phyloP scores from a whole-genome alignment of 2,797 vertebrate species.

The Phrynocephalus vlangalii region DNA sequence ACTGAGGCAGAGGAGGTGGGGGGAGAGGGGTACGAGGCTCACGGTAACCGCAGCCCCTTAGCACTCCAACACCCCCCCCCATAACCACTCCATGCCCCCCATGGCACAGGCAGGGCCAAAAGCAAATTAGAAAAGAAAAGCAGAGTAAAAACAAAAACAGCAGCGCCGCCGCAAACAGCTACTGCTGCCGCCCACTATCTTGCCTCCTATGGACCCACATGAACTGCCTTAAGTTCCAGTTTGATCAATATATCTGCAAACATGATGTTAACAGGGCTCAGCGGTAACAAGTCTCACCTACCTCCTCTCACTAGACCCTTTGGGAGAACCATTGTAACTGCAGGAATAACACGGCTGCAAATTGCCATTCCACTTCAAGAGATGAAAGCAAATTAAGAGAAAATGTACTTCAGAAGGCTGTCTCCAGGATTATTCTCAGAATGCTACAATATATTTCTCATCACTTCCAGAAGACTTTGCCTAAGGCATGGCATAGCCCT shows the following conservation, averaged over 20 bases:
- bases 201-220: no score
- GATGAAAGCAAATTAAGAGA: conserved; percentile 5
- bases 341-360: not conserved
- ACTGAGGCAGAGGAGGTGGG: no score
- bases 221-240: not conserved
- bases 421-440: not conserved
- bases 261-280: not conserved
- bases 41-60: no score
- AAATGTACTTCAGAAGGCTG: not conserved
- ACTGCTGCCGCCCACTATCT: no score
- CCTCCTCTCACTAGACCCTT: not conserved
- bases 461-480: not conserved
- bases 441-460: not conserved
- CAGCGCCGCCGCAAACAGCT: no score
- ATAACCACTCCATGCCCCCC: no score
- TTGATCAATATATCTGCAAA: not conserved
- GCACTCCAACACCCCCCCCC: no score
- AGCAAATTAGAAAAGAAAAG: no score
- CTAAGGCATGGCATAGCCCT: not conserved
- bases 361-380: not conserved
- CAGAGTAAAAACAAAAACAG: no score
- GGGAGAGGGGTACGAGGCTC: no score
- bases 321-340: not conserved
- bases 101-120: no score
- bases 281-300: not conserved